Base-by-base conservation (phyloP, 2,113 vertebrate genomes). In the Pongo abelii region DNA sequence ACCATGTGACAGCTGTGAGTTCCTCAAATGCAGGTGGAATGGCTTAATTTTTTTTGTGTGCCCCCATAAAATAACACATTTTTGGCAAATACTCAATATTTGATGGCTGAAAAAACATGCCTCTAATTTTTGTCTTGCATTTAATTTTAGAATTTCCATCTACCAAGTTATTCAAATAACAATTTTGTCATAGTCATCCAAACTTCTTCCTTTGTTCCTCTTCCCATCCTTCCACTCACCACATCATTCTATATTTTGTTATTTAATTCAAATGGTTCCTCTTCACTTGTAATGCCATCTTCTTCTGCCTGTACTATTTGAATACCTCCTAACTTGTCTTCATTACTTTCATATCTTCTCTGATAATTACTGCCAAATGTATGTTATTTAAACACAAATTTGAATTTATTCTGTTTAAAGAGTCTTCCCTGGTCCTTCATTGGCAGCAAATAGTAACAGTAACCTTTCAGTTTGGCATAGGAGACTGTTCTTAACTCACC, bases 131-230 rank as follows among this genome's bases (percentile, higher is more conserved):
- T 52, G 22, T 70, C 86, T 85, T 40, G 1, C 3, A 50, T 64
- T 84, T 90, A 61, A 86, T 57, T 89, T 89, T 59, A 93, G 48
- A 77, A 80, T 67, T 86, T 91, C 17, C 13, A 80, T 84, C 79
- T 79, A 79, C 17, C 5, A 23, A 64, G 13, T 46, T 81, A 17
- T 64, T 70, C 72, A 90, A 72, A 72, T 25, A 79, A 46, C 32
- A 78, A 61, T 78, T 3, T 78, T 57, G 5, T 46, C 48, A 67
- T 40, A 59, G 70, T 48, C 38, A n/a, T 43, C 40, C 18, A 48
- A 23, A 59, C 2, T 13, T 74, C 30, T 14, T 38, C 8, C 27
- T 55, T 46, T 43, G 18, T 32, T 89, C 22, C 7, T 48, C 48
- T 3, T 50, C 32, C 59, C 48, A 6, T 50, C 40, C 22, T 43